Percentiles rank a stretch among this genome's conserved stretches.
These are phyloP conservation scores for Parauchenoglanis punctatus DNA, from an alignment of 2,797 vertebrate species.

Conservation along the genomic window DNA sequence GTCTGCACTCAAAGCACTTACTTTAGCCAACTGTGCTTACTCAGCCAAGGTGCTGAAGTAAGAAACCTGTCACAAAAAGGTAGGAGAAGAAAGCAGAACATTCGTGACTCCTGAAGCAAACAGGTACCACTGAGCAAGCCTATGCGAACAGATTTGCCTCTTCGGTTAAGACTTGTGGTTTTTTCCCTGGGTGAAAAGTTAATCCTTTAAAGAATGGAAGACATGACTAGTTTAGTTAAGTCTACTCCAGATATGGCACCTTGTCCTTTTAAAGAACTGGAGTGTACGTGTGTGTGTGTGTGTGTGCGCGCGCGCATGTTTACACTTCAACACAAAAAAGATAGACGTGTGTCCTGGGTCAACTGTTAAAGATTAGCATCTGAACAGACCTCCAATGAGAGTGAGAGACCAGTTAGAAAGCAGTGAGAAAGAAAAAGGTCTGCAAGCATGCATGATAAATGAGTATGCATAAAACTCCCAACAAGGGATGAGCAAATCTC, in stretches of 20 bases:
- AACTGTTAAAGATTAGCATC: neutral
- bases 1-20: neutral
- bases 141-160: constrained; percentile 44
- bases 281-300: neutral
- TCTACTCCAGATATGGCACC: constrained; percentile 12
- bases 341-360: neutral
- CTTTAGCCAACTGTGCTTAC: neutral
- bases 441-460: neutral
- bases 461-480: neutral
- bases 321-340: neutral
- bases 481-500: neutral
- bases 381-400: neutral
- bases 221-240: constrained; percentile 35
- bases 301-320: neutral
- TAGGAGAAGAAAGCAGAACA: neutral
- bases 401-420: neutral
- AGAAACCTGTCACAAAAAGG: neutral
- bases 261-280: neutral
- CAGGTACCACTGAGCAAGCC: constrained; percentile 15
- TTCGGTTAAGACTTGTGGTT: constrained; percentile 13
- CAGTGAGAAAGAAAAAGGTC: neutral
- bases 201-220: constrained; percentile 7
- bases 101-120: neutral
- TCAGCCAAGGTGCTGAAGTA: neutral
- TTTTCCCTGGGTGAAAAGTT: constrained; percentile 1